Evolutionary conservation across 2,797 vertebrate species (phyloP).

Genomic region (Emydoidea blandingii): DNA sequence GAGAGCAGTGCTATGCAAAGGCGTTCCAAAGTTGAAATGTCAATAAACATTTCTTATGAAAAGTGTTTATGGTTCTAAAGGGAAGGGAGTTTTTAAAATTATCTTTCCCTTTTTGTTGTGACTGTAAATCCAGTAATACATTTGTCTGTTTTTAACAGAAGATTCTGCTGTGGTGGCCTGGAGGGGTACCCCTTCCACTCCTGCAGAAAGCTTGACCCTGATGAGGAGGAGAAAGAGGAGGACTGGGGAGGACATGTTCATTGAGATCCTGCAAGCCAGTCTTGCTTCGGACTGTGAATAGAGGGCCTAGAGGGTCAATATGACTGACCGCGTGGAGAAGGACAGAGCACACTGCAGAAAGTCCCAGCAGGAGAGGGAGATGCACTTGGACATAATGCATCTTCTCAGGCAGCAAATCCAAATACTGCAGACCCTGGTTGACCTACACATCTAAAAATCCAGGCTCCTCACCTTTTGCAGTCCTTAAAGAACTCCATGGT

Average conservation of each 20-base stretch:
- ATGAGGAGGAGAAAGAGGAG: background rate
- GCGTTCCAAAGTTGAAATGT: background rate
- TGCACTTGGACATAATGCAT: background rate
- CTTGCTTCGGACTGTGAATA: no score
- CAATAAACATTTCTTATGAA: background rate
- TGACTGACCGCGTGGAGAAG: background rate
- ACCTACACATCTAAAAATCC: background rate
- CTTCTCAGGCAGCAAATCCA: background rate
- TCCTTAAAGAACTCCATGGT: background rate
- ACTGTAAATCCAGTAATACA: background rate
- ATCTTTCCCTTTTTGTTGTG: background rate
- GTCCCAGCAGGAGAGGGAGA: background rate
- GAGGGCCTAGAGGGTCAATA: no score
- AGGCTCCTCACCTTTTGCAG: background rate
- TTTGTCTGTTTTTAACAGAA: background rate
- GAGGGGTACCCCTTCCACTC: background rate
- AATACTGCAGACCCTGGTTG: background rate
- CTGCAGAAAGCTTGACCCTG: no score
- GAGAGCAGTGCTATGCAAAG: background rate
- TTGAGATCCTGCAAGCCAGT: background rate
- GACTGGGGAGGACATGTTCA: background rate
- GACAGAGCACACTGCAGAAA: background rate
- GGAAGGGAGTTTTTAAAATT: no score
- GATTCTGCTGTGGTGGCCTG: background rate
- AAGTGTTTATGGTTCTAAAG: background rate